phyloP scores from a whole-genome alignment of 2,888 invertebrate species.

The Polyploca ridens region DNA sequence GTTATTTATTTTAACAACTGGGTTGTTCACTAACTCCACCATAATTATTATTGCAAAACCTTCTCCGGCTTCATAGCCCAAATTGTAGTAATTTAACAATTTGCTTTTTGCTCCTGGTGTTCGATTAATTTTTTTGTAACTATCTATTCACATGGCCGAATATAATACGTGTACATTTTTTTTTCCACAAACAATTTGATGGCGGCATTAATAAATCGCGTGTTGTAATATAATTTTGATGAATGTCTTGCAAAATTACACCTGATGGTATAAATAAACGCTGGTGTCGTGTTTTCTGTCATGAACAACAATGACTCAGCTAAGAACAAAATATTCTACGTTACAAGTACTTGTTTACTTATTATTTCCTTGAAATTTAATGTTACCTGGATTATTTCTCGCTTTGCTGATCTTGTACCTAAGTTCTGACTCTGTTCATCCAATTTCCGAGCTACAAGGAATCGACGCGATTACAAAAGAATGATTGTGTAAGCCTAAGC shows the following conservation, averaged over 20 bases:
- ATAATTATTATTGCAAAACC: not conserved
- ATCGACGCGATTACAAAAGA: constrained; percentile 8
- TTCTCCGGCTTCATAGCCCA: not conserved
- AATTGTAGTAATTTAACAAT: constrained; percentile 14
- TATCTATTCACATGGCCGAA: constrained; percentile 11
- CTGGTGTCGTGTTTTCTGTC: constrained; percentile 1
- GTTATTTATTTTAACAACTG: not conserved
- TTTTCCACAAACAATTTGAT: constrained; percentile 29
- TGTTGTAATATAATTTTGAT: constrained; percentile 33
- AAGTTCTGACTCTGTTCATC: not conserved
- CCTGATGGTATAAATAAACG: constrained; percentile 21
- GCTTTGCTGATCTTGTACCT: not conserved
- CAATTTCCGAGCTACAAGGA: constrained; percentile 9
- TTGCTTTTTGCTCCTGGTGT: constrained; percentile 11
- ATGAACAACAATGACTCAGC: not conserved
- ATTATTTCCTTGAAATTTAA: not conserved
- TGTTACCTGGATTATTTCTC: constrained; percentile 6
- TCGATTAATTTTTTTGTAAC: constrained; percentile 14
- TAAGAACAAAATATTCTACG: not conserved
- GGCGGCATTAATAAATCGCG: constrained; percentile 36
- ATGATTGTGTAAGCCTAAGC: constrained; percentile 10
- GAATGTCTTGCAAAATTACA: constrained; percentile 30
- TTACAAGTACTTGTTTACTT: not conserved
- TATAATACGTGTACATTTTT: constrained; percentile 3
- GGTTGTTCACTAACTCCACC: not conserved